phyloP scores from a whole-genome alignment of 2,888 invertebrate species.

The Cryptus armator region DNA sequence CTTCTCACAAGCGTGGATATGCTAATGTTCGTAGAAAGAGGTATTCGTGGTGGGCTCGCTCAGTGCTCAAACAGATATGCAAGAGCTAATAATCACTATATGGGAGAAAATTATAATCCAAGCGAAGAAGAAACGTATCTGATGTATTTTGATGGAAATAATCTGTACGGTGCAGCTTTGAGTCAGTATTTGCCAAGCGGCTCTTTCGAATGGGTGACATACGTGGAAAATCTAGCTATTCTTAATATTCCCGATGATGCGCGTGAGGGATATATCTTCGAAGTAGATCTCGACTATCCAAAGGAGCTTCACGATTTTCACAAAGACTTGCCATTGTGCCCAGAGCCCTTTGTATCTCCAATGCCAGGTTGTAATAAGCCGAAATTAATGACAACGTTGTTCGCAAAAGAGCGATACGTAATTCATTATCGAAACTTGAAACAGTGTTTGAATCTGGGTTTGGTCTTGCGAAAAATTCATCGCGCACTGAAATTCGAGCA shows the following conservation, averaged over 20 bases:
- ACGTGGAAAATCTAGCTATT: conserved; percentile 2
- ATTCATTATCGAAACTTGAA: conserved; percentile 72
- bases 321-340: conserved; percentile 4
- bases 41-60: not conserved
- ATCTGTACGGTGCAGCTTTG: conserved; percentile 35
- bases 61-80: conserved; percentile 11
- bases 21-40: conserved; percentile 18
- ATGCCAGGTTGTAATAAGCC: conserved; percentile 41
- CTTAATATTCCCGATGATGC: conserved; percentile 3
- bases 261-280: not conserved
- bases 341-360: not conserved
- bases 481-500: conserved; percentile 80
- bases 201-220: conserved; percentile 13
- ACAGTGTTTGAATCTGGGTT: conserved; percentile 67
- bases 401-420: conserved; percentile 68
- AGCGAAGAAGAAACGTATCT: not conserved
- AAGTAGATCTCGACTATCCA: conserved; percentile 14
- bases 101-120: not conserved
- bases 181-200: conserved; percentile 14
- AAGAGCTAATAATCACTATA: not conserved
- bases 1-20: not conserved
- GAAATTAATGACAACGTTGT: conserved; percentile 54
- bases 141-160: conserved; percentile 23
- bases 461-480: conserved; percentile 77
- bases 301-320: not conserved